Evolutionary conservation across 2,888 invertebrate species (phyloP), one percentile per base, ranked within the genome.

Genomic region (Caenorhabditis sinica): DNA sequence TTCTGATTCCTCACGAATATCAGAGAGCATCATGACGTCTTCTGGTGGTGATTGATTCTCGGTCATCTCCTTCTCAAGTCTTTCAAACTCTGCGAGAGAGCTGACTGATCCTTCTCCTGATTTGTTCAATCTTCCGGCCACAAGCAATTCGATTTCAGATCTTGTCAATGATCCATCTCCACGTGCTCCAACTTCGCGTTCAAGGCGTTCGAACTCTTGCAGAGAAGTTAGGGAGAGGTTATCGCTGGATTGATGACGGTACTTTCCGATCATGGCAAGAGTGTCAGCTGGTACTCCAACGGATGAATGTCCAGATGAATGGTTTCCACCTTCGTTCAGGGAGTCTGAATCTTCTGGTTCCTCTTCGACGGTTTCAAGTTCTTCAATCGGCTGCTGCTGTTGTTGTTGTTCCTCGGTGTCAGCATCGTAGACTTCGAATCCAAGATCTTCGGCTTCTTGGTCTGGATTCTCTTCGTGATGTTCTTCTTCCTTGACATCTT

Each of bases 121-220:
- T 20, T 66, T 65, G 43, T 58, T 76, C 28, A 86, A 66, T 23
- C 82, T 74, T 79, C 84, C 87, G 45, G 79, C 74, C 5, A 86
- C 45, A n/a, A 88, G 75, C 20, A 90, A 81, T 51, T 92, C 92
- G 15, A 90, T 84, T 71, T 92, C 91, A 6, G 88, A 89, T 51
- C 89, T 81, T 49, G 89, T 89, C 56, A 90, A 82, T 51, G 90
- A 89, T 36, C 86, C 85, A 23, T 91, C 91, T 56, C 89, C 89
- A 43, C 87, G 60, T 6, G 72, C 75, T 30, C 84, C 85, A 4
- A 93, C 74, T 68, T 91, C 89, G 23, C 84, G 86, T 58, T 93
- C 93, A 0, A 93, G 74, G 20, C 93, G 85, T 61, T 93, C 93
- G 49, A 93, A 93, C 71, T 93, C 93, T 83, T 91, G 90, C 4